A percentile compares a stretch with the other conserved stretches of the same genome.
Conservation (phyloP, 2,888 invertebrate genomes). For the Lasioglossum vierecki region DNA sequence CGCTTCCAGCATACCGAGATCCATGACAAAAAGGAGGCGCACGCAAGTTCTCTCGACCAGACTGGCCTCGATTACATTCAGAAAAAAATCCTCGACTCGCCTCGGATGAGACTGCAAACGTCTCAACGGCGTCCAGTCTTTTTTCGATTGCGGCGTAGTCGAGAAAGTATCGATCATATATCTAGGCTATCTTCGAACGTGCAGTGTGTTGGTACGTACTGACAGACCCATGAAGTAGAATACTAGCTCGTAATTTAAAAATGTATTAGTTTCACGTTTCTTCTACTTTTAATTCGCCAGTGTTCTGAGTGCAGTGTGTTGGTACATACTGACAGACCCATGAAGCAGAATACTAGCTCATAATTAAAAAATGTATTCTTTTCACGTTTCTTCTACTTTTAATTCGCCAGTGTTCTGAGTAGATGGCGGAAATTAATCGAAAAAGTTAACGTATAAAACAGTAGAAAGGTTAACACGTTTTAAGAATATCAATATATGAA, state of each 20-base stretch:
- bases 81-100: background rate
- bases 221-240: background rate
- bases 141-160: background rate
- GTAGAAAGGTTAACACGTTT: too few species aligned
- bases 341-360: too few species aligned
- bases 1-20: slow-evolving; percentile 12
- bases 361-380: too few species aligned
- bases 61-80: slow-evolving; percentile 39
- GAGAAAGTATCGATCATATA: background rate
- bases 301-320: background rate
- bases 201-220: background rate
- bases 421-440: background rate
- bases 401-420: too few species aligned
- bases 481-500: background rate
- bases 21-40: slow-evolving; percentile 29
- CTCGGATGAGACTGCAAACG: slow-evolving; percentile 1
- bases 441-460: background rate
- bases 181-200: background rate
- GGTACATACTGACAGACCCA: too few species aligned
- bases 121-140: background rate
- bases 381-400: too few species aligned
- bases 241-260: background rate
- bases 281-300: background rate
- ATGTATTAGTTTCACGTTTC: background rate
- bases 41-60: slow-evolving; percentile 26